Base-by-base conservation (phyloP, 2,113 vertebrate genomes). In the Macquaria ambigua region DNA sequence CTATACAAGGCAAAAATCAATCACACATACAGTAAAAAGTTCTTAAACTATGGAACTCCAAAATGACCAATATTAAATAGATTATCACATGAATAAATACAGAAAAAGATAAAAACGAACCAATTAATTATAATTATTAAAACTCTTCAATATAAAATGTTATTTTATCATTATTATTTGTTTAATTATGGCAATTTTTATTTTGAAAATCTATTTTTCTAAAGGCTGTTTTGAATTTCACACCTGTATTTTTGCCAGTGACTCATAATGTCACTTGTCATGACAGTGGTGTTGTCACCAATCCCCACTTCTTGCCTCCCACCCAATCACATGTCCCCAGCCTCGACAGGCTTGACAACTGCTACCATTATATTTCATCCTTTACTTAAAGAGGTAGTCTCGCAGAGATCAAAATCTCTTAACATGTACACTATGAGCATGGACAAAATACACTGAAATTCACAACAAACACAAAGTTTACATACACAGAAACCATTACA, bases 211-310 rank as follows among this genome's bases (percentile, higher is more conserved):
- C 8, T 12, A 1, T 53, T 52, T 63, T 63, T 64, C 20, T 23
- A 25, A 55, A 37, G 21, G n/a, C 50, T 31, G 23, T 1, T 66
- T 53, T 62, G 55, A 25, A 55, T 43, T 28, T 78, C 50, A 68
- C 31, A 7, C 59, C 9, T 1, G 25, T 23, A 25, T 56, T 56
- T 75, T 25, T 14, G 62, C 28, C 52, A 56, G 75, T 77, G 34
- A 68, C 63, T 78, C 34, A n/a, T 39, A 8, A 41, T 41, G 71
- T 74, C 37, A 71, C 28, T 70, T 71, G 39, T 71, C 25, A 75
- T 62, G 34, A 73, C 34, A 55, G 52, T 25, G 7, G 7, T n/a
- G 41, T 50, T 62, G 25, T 75, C 58, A 34, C 41, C 16, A 10
- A 5, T 62, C 41, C 41, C 10, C 9, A 61, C 56, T 46, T 46